phyloP scores from a whole-genome alignment of 92 coral and sea anemone species.

The Zoanthus sansibaricus region DNA sequence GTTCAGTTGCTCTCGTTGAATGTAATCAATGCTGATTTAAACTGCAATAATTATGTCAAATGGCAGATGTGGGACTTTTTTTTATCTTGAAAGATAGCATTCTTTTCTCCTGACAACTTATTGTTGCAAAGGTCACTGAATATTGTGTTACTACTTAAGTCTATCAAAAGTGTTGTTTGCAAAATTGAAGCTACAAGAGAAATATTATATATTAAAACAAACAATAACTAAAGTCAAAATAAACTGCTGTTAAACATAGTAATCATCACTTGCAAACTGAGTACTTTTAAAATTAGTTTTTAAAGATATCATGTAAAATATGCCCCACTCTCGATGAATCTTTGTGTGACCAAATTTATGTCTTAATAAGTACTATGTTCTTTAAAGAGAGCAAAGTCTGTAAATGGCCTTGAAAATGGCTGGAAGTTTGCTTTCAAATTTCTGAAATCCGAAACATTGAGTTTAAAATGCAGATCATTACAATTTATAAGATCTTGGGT shows the following conservation, averaged over 20 bases:
- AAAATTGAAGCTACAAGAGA: not conserved
- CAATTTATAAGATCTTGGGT: too few species aligned
- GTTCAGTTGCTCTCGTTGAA: not conserved
- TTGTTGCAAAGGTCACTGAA: not conserved
- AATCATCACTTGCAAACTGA: too few species aligned
- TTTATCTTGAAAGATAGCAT: not conserved
- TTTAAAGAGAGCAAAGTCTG: not conserved
- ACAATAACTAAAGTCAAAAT: too few species aligned
- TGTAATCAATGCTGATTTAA: not conserved
- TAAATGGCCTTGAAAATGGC: not conserved
- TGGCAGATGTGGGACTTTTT: not conserved
- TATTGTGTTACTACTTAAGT: not conserved
- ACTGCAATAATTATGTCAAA: not conserved
- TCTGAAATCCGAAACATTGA: too few species aligned
- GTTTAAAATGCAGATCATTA: too few species aligned
- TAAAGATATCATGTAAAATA: not conserved
- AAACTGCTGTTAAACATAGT: too few species aligned
- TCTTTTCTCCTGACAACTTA: not conserved
- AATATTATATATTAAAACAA: not conserved
- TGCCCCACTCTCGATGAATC: too few species aligned
- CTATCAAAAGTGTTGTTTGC: not conserved
- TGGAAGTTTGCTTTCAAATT: not conserved
- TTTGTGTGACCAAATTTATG: not conserved
- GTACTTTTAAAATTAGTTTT: too few species aligned
- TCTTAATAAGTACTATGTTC: too few species aligned